Evolutionary conservation across 2,888 invertebrate species (phyloP).

Genomic region (Ennomos erosarius): DNA sequence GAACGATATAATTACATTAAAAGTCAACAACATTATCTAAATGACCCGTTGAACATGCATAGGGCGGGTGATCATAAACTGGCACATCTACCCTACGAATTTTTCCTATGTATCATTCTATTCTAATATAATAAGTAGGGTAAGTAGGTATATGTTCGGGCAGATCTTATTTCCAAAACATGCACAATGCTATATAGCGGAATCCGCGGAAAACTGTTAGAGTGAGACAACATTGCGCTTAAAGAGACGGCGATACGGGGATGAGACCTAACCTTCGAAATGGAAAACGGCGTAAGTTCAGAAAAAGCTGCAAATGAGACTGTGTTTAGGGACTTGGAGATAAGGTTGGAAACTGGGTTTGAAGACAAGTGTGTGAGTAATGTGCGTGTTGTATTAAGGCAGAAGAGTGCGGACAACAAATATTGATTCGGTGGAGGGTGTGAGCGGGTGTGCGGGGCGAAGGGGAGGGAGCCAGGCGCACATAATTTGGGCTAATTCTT

Average conservation of each 20-base stretch:
- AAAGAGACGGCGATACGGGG: slow-evolving; percentile 77
- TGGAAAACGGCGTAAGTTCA: slow-evolving; percentile 48
- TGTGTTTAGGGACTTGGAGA: slow-evolving; percentile 26
- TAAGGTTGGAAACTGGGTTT: slow-evolving; percentile 9
- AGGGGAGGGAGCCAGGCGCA: slow-evolving; percentile 60
- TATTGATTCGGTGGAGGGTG: slow-evolving; percentile 82
- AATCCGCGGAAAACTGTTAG: slow-evolving; percentile 75
- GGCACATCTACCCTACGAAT: slow-evolving; percentile 9
- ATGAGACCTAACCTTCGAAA: slow-evolving; percentile 61
- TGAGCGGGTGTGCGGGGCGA: slow-evolving; percentile 50
- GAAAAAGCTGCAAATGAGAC: slow-evolving; percentile 20
- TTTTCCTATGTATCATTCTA: slow-evolving; percentile 7
- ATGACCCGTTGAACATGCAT: slow-evolving; percentile 22
- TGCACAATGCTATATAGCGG: slow-evolving; percentile 53
- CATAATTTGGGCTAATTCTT: slow-evolving; percentile 85
- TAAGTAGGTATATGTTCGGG: not conserved
- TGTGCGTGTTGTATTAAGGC: slow-evolving; percentile 83
- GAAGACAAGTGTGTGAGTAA: slow-evolving; percentile 64
- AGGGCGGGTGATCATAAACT: slow-evolving; percentile 18
- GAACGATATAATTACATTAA: slow-evolving; percentile 21
- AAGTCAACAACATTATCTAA: slow-evolving; percentile 33
- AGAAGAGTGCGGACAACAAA: slow-evolving; percentile 86
- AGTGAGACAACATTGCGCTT: slow-evolving; percentile 79
- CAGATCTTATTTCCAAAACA: slow-evolving; percentile 42
- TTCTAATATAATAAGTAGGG: too few species aligned